phyloP scores from a whole-genome alignment of 2,797 vertebrate species.

The Melanogrammus aeglefinus region DNA sequence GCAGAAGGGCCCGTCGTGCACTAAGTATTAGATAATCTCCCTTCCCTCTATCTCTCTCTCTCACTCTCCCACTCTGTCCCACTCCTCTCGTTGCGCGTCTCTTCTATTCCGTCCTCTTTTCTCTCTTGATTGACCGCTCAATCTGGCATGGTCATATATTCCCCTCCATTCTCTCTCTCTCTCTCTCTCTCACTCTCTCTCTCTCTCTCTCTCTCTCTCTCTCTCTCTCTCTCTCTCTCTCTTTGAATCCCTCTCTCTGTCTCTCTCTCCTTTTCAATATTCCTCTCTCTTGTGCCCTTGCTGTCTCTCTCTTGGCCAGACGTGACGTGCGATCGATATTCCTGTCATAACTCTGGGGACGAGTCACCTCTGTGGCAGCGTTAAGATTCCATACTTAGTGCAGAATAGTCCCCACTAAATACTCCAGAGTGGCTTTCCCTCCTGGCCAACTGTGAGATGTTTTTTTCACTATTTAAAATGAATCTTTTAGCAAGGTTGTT shows the following conservation, averaged over 20 bases:
- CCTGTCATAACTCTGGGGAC: constrained; percentile 58
- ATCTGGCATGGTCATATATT: constrained; percentile 57
- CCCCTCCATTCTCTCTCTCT: constrained; percentile 34
- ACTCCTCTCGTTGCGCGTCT: constrained; percentile 13
- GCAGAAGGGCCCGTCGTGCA: constrained; percentile 71
- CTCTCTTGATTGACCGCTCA: constrained; percentile 61
- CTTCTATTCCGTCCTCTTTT: constrained; percentile 61
- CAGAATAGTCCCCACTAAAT: constrained; percentile 41
- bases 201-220: constrained; percentile 31
- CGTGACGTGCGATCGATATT: constrained; percentile 60
- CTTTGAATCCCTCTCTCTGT: constrained; percentile 12
- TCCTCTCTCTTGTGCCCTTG: constrained; percentile 57
- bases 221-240: not conserved
- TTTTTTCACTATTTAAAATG: no score
- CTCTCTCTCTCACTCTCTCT: constrained; percentile 30
- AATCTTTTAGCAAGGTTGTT: no score
- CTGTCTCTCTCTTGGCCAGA: constrained; percentile 37
- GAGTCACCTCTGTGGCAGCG: constrained; percentile 58
- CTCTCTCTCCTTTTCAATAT: constrained; percentile 52
- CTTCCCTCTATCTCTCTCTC: constrained; percentile 36
- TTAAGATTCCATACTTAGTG: constrained; percentile 53
- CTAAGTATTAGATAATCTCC: constrained; percentile 71
- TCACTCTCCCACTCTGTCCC: constrained; percentile 19
- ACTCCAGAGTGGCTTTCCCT: constrained; percentile 12
- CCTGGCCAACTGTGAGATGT: not conserved